Base-by-base conservation (phyloP, 2,888 invertebrate species). In the Odontocolon sp. region DNA sequence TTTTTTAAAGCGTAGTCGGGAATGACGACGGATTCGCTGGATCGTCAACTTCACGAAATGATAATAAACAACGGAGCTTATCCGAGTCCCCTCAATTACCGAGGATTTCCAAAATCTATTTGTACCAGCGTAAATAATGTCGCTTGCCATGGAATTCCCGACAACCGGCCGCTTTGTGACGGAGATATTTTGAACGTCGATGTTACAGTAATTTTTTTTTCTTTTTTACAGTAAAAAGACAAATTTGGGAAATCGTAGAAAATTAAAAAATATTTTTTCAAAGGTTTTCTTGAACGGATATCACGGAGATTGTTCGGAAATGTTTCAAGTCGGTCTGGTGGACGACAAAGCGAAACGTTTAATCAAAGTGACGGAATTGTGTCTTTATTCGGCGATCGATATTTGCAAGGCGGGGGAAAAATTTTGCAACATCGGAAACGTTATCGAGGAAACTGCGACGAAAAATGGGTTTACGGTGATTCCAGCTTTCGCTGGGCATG, bases 131-230 rank as follows among this genome's bases (percentile, higher is more conserved):
- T 98, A 0, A 98, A 98, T 88, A 96, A 97, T 91, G 95, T 98
- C 0, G 96, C 95, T 16, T 97, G 97, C 81, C 98, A 98, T 91
- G 98, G 98, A 1, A 97, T 99, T 85, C 98, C 98, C 0, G 97
- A 98, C 88, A 92, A 94, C 85, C 92, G 97, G 80, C 93, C 93
- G n/a, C 91, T 99, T 47, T 88, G 92, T 80, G 92, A 96, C 91
- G 98, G 98, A 2, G 98, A 99, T 89, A 96, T 97, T 74, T 92
- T 98, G 26, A 98, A 97, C 91, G 94, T 98, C 54, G 98, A 98
- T 91, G 92, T 98, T 40, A 97, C 98, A 11, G 98, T 97, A 91
- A 92, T 92, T 9, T 33, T 9, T 23, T 59, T 26, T 40, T 63
- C 9, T 8, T 45, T 36, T 23, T 6, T 33, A 16, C 16, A 16